Evolutionary conservation across 2,113 vertebrate species (phyloP).

Genomic region (Callocephalon fimbriatum): DNA sequence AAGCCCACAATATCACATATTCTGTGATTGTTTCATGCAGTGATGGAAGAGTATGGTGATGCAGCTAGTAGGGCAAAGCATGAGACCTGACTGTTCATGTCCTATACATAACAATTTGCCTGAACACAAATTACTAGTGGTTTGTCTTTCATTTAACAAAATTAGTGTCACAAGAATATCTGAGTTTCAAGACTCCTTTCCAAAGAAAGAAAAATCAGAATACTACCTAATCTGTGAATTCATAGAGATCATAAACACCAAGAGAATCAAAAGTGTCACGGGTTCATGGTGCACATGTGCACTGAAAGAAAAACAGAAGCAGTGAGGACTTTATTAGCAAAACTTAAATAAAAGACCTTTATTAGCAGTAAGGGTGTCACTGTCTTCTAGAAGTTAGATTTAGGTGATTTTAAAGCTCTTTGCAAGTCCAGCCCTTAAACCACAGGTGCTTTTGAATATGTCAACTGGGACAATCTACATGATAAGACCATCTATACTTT

Average conservation of each 20-base stretch:
- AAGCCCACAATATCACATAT: accelerated
- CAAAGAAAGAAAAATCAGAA: neutral
- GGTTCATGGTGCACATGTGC: accelerated
- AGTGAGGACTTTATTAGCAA: neutral
- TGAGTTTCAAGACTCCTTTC: neutral
- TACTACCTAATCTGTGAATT: neutral
- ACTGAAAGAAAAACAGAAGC: neutral
- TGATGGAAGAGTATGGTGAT: neutral
- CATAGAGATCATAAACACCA: neutral
- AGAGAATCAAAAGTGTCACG: neutral
- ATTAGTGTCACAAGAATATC: neutral
- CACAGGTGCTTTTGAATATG: neutral
- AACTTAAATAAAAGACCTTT: neutral
- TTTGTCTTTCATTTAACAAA: neutral
- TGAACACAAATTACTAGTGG: neutral
- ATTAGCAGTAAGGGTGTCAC: neutral
- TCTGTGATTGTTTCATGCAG: neutral
- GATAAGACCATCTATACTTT: neutral
- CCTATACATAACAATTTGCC: neutral
- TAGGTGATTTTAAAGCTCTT: neutral
- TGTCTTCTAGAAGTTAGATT: neutral
- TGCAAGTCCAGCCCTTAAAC: neutral
- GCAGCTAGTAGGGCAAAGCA: neutral
- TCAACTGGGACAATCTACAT: neutral
- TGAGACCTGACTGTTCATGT: neutral